Evolutionary conservation across 2,113 vertebrate species (phyloP).

Genomic region (Sorex fumeus): DNA sequence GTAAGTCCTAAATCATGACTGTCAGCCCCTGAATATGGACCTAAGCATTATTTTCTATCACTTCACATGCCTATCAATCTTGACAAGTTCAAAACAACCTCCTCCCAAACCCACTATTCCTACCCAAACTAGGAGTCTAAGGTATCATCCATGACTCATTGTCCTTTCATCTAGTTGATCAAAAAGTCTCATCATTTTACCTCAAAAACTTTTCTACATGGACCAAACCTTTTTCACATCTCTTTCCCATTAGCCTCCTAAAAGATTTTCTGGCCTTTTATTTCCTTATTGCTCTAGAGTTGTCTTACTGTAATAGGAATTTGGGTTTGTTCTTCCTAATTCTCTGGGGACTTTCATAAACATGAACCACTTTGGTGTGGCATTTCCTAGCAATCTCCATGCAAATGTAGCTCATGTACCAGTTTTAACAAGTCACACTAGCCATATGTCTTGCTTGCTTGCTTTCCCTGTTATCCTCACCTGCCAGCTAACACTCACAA

Average conservation of each 20-base stretch:
- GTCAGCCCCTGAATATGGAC: not conserved
- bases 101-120: not conserved
- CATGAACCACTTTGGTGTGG: not conserved
- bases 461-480: slow-evolving; percentile 36
- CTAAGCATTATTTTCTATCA: slow-evolving; percentile 3
- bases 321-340: slow-evolving; percentile 41
- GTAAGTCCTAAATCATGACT: not conserved
- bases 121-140: slow-evolving; percentile 14
- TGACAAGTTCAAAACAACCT: slow-evolving; percentile 37
- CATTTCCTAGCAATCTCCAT: not conserved
- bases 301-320: slow-evolving; percentile 30
- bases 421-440: slow-evolving; percentile 7
- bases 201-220: slow-evolving; percentile 48
- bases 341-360: slow-evolving; percentile 9
- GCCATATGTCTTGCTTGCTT: not conserved
- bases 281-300: not conserved
- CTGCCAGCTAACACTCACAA: not conserved
- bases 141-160: not conserved
- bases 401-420: not conserved
- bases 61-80: not conserved
- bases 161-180: not conserved
- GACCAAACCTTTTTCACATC: no score
- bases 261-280: not conserved
- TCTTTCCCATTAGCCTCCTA: not conserved
- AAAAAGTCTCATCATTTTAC: slow-evolving; percentile 31